Evolutionary conservation across 2,888 invertebrate genomes (phyloP).

Genomic region (Punctoribates punctum): DNA sequence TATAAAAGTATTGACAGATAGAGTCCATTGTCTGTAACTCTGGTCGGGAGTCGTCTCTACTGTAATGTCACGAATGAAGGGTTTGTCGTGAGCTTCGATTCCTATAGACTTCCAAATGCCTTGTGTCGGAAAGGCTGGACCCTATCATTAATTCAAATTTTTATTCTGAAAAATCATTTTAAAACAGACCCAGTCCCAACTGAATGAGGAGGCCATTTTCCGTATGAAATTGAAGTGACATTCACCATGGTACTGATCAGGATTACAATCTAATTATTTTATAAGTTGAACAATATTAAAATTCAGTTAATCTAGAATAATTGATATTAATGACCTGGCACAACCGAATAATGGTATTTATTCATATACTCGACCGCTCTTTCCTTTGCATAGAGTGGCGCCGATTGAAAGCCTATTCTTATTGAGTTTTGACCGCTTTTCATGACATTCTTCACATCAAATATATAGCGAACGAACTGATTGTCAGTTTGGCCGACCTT

Average conservation of each 20-base stretch:
- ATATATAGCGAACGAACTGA: conserved; percentile 77
- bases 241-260: conserved; percentile 57
- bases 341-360: conserved; percentile 22
- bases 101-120: conserved; percentile 79
- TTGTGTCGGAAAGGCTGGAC: conserved; percentile 85
- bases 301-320: neutral
- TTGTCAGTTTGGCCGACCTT: conserved; percentile 67
- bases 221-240: conserved; percentile 87
- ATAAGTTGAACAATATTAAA: neutral
- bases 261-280: neutral
- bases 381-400: neutral
- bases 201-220: conserved; percentile 89
- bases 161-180: neutral
- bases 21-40: conserved; percentile 13
- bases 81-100: conserved; percentile 64
- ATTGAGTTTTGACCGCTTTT: conserved; percentile 47
- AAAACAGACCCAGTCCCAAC: conserved; percentile 92
- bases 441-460: conserved; percentile 62
- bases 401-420: conserved; percentile 32
- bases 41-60: conserved; percentile 47
- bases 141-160: conserved; percentile 53
- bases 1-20: neutral
- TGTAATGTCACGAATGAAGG: conserved; percentile 64
- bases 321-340: neutral
- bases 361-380: neutral